Base-by-base conservation (phyloP, 1,140 invertebrate genomes). In the Drosophila equinoxialis region DNA sequence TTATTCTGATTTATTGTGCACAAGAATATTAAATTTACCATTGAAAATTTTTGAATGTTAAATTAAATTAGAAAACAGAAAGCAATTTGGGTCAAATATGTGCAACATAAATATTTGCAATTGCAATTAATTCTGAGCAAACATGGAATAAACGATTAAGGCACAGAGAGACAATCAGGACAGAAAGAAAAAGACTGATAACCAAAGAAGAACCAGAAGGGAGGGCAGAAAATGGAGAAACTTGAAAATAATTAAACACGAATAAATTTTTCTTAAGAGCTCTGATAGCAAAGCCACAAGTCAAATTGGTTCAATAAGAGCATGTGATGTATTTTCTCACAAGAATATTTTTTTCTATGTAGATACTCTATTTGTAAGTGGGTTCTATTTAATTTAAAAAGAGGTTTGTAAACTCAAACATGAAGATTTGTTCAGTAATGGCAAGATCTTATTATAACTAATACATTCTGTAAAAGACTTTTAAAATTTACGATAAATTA, bases 231-330 rank as follows among this genome's bases (percentile, higher is more conserved):
- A 23, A 20, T 51, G 2, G 45, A 51, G 45, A 51, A 51, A 51
- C 2, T 59, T 17, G 33, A 14, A 59, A 59, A 59, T 59, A 59
- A 59, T 59, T 59, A 59, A 59, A 59, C 39, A 39, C 39, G 59
- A 23, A 62, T 62, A 62, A 62, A 62, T 41, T 61, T 39, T 41
- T 20, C 59, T 23, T 62, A 45, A 62, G 35, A 42, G 59, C 17
- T 41, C 26, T 20, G n/a, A 11, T 3, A 51, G 33, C 33, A 59
- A 33, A 59, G 30, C 30, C 57, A 59, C 33, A 35, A 11, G 33
- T 14, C 33, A 58, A 23, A 35, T 35, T 58, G 55, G 45, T 48
- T 48, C 45, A 51, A 23, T 51, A 51, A 51, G 17, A 23, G 17
- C 17, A 59, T 39, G 57, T 59, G 33, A 14, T 59, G 30, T 35